Evolutionary conservation across 2,888 invertebrate species (phyloP), one percentile per base, ranked within the genome.

Genomic region (Eilema caniola): DNA sequence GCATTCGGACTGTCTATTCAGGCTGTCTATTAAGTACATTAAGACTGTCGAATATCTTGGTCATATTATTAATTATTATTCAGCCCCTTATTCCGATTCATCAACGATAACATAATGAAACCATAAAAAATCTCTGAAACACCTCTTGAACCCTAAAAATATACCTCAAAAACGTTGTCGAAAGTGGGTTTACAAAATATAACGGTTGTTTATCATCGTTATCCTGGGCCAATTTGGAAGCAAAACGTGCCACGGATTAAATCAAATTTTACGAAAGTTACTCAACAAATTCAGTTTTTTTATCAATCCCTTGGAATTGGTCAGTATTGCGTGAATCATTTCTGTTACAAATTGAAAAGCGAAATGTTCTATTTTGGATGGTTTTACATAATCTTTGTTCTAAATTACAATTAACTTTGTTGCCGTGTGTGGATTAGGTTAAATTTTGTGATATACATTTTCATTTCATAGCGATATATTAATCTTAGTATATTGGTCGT

Each of bases 161-260:
- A 28, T 65, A 62, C 74, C 69, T 72, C 68, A 53, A 65, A 77
- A 77, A 78, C 74, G 77, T 78, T 69, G 76, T 76, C 73, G 78
- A 79, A 77, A 80, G 73, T 79, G 72, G 77, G 78, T 80, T 84
- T 78, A 78, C 81, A 77, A 79, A 83, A 84, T 82, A 84, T 78
- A 80, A 72, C 77, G 66, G 76, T 74, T 76, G 82, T 88, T 85
- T 82, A 85, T 89, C 88, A 87, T 88, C 83, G 83, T 89, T 88
- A 86, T 80, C 78, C 79, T 78, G 81, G 76, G 79, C 84, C 87
- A 87, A 87, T 89, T 88, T 84, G 78, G 79, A 74, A 76, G 82
- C 78, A 82, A 70, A 86, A 85, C 82, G 82, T 79, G 83, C 72
- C 75, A 72, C 63, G 83, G 85, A 86, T 86, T 86, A 86, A 86